A percentile compares a stretch with the other conserved stretches of the same genome.
These are phyloP conservation scores for Eclectus roratus DNA, from an alignment of 2,113 vertebrate species.

Conservation along the genomic window DNA sequence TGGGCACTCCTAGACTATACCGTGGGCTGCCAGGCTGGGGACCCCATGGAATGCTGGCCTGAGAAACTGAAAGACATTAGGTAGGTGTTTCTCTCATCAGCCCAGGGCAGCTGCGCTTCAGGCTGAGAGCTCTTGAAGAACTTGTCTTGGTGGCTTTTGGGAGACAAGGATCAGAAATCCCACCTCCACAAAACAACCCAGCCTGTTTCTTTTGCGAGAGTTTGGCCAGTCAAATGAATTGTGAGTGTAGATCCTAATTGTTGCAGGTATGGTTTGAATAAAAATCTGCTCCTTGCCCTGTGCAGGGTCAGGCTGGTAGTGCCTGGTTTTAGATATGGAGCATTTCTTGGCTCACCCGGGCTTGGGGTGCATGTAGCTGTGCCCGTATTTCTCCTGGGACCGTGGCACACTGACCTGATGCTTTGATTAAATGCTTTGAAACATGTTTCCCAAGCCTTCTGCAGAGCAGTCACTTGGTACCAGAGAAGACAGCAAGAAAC, in stretches of 20 bases:
- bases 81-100: background rate
- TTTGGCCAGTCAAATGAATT: background rate
- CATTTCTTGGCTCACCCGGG: background rate
- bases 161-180: background rate
- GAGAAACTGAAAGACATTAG: background rate
- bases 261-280: background rate
- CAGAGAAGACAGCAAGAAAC: background rate
- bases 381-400: background rate
- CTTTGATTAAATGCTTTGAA: background rate
- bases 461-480: rapidly evolving
- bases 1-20: rapidly evolving
- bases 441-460: background rate
- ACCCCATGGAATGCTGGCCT: rapidly evolving
- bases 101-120: background rate
- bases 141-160: background rate
- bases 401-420: background rate
- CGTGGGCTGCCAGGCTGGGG: rapidly evolving
- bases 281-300: background rate
- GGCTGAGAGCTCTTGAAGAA: background rate
- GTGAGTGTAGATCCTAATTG: background rate
- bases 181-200: too few relatives aligned
- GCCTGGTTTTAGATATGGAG: rapidly evolving
- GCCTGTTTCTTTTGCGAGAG: background rate
- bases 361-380: rapidly evolving
- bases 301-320: rapidly evolving